These are phyloP conservation scores for Callorhinus ursinus DNA, from an alignment of 2,113 vertebrate genomes.

Conservation along the genomic window DNA sequence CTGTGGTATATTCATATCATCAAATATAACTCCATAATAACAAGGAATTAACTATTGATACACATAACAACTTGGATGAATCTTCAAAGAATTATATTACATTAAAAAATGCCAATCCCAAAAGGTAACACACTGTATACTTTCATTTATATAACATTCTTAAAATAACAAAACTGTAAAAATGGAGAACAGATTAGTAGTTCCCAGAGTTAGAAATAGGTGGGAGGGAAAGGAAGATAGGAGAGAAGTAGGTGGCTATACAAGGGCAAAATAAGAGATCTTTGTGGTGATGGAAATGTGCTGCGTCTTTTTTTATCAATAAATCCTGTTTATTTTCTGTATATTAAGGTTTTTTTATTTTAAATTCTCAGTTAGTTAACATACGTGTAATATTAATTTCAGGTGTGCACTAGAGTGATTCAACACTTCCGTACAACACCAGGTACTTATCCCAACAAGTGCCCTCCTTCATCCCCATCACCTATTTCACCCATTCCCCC, in stretches of 20 bases:
- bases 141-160: background rate
- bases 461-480: background rate
- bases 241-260: background rate
- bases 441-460: background rate
- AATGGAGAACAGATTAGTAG: background rate
- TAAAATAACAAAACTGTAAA: background rate
- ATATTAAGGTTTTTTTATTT: background rate
- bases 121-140: background rate
- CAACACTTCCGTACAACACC: background rate
- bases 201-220: background rate
- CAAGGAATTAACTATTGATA: background rate
- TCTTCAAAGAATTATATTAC: background rate
- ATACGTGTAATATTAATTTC: background rate
- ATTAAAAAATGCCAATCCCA: background rate
- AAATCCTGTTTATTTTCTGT: background rate
- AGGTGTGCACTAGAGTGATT: background rate
- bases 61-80: background rate
- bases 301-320: background rate
- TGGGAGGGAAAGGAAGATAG: background rate
- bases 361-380: background rate
- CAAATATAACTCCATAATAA: background rate
- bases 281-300: background rate
- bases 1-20: background rate
- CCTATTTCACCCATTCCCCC: background rate
- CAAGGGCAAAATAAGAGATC: background rate